Evolutionary conservation across 2,113 vertebrate genomes (phyloP).

Genomic region (Sceloporus undulatus): DNA sequence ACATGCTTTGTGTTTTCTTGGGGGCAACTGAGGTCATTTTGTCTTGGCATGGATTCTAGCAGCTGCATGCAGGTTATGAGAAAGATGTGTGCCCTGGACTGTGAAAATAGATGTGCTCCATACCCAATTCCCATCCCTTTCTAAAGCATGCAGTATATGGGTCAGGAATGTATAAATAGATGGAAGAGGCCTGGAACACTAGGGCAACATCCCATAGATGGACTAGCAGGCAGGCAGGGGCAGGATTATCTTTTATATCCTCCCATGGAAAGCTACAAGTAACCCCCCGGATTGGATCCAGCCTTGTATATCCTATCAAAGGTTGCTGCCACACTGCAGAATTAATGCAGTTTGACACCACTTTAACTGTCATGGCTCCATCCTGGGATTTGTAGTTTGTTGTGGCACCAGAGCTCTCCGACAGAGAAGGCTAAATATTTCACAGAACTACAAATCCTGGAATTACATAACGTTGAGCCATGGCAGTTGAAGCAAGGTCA

Average conservation of each 20-base stretch:
- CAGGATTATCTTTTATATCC: not conserved
- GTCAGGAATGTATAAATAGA: not conserved
- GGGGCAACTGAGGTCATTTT: conserved; percentile 32
- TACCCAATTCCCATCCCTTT: not conserved
- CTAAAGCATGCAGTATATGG: accelerated
- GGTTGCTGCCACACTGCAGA: too few relatives aligned
- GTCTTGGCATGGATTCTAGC: conserved; percentile 22
- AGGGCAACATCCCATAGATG: not conserved
- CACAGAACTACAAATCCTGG: too few relatives aligned
- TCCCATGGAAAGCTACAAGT: not conserved
- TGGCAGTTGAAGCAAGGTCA: too few relatives aligned
- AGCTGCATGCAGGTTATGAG: conserved; percentile 25
- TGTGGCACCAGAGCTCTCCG: too few relatives aligned
- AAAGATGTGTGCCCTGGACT: not conserved
- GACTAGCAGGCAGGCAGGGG: not conserved
- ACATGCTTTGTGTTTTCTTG: not conserved
- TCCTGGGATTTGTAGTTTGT: too few relatives aligned
- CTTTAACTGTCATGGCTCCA: too few relatives aligned
- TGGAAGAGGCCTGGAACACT: conserved; percentile 19
- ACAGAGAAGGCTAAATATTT: too few relatives aligned
- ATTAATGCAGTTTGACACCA: too few relatives aligned
- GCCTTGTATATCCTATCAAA: too few relatives aligned
- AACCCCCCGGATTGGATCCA: not conserved
- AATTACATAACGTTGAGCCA: too few relatives aligned
- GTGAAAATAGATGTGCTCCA: not conserved